phyloP scores from a whole-genome alignment of 35 echinoderm and acorn worm genomes.

The Apostichopus parvimensis region DNA sequence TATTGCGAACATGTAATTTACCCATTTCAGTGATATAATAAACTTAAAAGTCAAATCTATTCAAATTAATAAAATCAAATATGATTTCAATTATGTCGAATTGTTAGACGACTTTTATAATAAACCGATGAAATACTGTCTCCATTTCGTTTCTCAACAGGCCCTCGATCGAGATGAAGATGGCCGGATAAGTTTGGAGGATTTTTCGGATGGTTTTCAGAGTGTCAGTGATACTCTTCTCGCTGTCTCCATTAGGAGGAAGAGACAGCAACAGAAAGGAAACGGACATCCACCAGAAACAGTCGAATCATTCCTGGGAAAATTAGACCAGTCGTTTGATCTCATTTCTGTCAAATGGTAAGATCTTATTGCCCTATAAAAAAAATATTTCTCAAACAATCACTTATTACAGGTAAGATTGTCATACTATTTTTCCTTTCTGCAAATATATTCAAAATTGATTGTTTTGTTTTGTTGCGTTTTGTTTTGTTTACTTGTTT shows the following conservation, averaged over 20 bases:
- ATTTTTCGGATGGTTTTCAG: constrained; percentile 77
- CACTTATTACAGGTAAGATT: too few species aligned
- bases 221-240: constrained; percentile 82
- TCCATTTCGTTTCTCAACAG: neutral
- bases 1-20: too few species aligned
- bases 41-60: too few species aligned
- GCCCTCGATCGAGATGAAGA: constrained; percentile 62
- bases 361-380: neutral
- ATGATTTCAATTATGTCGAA: neutral
- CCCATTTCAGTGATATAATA: too few species aligned
- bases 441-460: too few species aligned
- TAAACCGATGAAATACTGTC: neutral
- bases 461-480: too few species aligned
- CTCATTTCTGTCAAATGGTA: constrained; percentile 47
- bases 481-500: too few species aligned
- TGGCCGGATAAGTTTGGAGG: constrained; percentile 72
- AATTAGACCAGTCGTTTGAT: constrained; percentile 51
- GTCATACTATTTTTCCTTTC: too few species aligned
- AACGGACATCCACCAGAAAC: constrained; percentile 1
- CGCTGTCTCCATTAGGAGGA: constrained; percentile 53
- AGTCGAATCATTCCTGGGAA: constrained; percentile 52
- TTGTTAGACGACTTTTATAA: neutral
- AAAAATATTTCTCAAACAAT: too few species aligned
- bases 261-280: constrained; percentile 33
- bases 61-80: neutral